Evolutionary conservation across 2,797 vertebrate species (phyloP).

Genomic region (Mus spretus): DNA sequence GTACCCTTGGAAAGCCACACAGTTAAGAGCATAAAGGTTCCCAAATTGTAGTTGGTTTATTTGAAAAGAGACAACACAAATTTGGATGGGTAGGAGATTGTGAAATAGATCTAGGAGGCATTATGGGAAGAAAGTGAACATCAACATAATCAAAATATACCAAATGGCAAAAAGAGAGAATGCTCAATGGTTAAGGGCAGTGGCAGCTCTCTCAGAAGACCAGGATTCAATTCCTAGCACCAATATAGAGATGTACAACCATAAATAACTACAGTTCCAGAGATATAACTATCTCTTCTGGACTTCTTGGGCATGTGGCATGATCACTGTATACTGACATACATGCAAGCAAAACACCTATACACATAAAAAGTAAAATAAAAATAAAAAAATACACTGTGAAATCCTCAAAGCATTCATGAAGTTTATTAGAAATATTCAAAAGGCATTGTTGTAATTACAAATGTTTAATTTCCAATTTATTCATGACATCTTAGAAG

Average conservation of each 20-base stretch:
- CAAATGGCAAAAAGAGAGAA: background rate
- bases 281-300: too few species aligned
- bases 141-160: background rate
- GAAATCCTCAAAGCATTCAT: background rate
- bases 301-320: too few species aligned
- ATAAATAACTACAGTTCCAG: too few species aligned
- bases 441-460: background rate
- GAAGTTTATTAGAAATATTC: background rate
- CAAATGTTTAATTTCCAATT: background rate
- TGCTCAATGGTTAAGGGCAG: background rate
- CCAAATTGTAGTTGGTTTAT: background rate
- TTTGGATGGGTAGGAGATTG: background rate
- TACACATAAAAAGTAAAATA: background rate
- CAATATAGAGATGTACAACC: too few species aligned
- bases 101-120: too few species aligned
- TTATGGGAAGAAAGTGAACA: too few species aligned
- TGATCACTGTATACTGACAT: too few species aligned
- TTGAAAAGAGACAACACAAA: background rate
- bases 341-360: background rate
- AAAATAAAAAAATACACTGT: background rate
- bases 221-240: too few species aligned
- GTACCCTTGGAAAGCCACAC: background rate
- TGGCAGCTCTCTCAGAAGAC: background rate
- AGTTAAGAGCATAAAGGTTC: too few species aligned
- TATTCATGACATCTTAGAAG: background rate